Percentiles rank a stretch among this genome's conserved stretches.
These are phyloP conservation scores for Dasysyrphus tricinctus DNA, from an alignment of 2,888 invertebrate genomes.

Conservation along the genomic window DNA sequence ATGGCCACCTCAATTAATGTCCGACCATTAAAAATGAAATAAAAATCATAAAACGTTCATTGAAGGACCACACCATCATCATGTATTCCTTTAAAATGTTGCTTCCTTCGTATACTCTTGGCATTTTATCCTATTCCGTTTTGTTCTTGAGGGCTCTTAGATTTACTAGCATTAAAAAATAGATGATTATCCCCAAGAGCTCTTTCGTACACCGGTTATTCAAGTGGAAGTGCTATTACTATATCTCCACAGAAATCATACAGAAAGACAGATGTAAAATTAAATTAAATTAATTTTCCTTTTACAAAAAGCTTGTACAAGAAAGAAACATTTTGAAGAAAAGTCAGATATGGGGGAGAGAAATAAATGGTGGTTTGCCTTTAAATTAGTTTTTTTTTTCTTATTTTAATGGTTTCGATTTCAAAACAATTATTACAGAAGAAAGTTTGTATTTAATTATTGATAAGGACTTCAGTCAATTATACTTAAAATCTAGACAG, in stretches of 20 bases:
- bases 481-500: background rate
- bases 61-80: slow-evolving; percentile 21
- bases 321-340: background rate
- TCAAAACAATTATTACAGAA: background rate
- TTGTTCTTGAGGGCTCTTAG: slow-evolving; percentile 38
- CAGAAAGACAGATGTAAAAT: slow-evolving; percentile 39
- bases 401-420: background rate
- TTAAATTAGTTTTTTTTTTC: background rate
- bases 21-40: slow-evolving; percentile 62
- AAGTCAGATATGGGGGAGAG: background rate
- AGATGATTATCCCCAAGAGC: slow-evolving; percentile 49
- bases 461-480: background rate
- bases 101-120: background rate
- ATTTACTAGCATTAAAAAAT: slow-evolving; percentile 54
- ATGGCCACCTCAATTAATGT: slow-evolving; percentile 52
- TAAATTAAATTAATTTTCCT: slow-evolving; percentile 51
- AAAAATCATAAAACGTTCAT: slow-evolving; percentile 52
- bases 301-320: background rate
- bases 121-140: background rate
- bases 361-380: background rate
- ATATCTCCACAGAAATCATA: slow-evolving; percentile 34
- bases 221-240: slow-evolving; percentile 38
- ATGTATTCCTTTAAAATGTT: slow-evolving; percentile 22
- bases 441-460: background rate
- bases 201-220: slow-evolving; percentile 44